Percentiles rank a stretch among this genome's conserved stretches.
Evolutionary conservation across 1,140 invertebrate species (phyloP).

Genomic region (Sitodiplosis mosellana): DNA sequence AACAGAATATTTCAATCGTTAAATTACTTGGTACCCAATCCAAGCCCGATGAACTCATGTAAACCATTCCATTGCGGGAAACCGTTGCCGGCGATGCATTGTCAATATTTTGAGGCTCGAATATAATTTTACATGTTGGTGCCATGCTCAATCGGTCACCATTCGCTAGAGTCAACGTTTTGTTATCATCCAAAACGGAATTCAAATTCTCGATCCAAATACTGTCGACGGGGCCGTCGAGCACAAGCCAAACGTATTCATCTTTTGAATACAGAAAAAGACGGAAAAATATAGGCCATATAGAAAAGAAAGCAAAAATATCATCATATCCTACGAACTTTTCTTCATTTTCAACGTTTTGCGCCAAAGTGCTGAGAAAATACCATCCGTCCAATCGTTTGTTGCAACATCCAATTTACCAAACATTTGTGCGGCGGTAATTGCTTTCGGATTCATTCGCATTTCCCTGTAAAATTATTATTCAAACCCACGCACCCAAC

Average conservation of each 20-base stretch:
- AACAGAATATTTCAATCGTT: conserved; percentile 4
- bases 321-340: conserved; percentile 34
- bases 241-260: conserved; percentile 77
- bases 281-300: no score
- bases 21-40: conserved; percentile 62
- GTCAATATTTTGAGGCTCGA: conserved; percentile 92
- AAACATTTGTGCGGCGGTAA: conserved; percentile 95
- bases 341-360: conserved; percentile 80
- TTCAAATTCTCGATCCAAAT: conserved; percentile 97
- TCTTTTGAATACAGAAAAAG: no score
- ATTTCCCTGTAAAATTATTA: conserved; percentile 54
- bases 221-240: conserved; percentile 89
- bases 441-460: conserved; percentile 97
- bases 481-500: conserved; percentile 1
- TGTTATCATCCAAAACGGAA: conserved; percentile 89
- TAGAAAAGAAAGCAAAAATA: not conserved
- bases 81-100: conserved; percentile 93
- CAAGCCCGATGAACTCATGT: conserved; percentile 90
- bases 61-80: conserved; percentile 91
- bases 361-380: conserved; percentile 90
- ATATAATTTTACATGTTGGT: conserved; percentile 84
- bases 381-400: conserved; percentile 96
- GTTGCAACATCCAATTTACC: conserved; percentile 87
- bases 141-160: conserved; percentile 87
- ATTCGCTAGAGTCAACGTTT: conserved; percentile 82